phyloP scores from a whole-genome alignment of 2,888 invertebrate species.

The Chaetogeoica ovagalla region DNA sequence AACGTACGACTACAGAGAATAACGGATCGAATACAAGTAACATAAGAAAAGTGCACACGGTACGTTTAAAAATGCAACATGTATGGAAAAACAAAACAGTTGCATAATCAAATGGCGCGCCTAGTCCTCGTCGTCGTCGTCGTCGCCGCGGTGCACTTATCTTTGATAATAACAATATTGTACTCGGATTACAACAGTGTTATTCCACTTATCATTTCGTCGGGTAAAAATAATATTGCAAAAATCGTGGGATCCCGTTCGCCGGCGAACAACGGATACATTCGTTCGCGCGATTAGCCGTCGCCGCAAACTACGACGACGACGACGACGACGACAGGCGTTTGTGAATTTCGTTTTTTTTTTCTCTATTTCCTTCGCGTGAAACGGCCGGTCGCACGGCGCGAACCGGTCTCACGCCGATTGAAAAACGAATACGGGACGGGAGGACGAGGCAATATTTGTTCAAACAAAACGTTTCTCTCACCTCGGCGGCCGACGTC shows the following conservation, averaged over 20 bases:
- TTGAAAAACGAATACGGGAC: neutral
- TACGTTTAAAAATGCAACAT: constrained; percentile 28
- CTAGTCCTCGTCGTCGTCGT: too few species aligned
- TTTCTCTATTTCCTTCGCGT: neutral
- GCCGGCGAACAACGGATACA: neutral
- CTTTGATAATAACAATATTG: constrained; percentile 21
- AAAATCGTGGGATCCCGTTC: too few species aligned
- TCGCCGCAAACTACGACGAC: neutral
- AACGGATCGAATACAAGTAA: neutral
- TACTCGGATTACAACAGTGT: constrained; percentile 28
- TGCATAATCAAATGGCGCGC: constrained; percentile 18
- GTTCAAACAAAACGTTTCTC: neutral
- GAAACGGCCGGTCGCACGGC: neutral
- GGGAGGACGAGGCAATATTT: neutral
- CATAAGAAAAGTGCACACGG: constrained; percentile 1
- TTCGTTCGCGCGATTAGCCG: neutral
- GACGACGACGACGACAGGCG: neutral
- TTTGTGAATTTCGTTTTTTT: too few species aligned
- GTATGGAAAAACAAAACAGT: neutral
- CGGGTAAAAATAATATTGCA: neutral
- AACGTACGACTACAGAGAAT: neutral
- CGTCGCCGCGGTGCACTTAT: neutral
- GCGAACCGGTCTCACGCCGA: neutral
- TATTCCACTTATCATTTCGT: constrained; percentile 3
- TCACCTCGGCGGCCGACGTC: constrained; percentile 20